Evolutionary conservation across 37 sponge, comb jelly and placozoan species (phyloP).

Genomic region (Halichondria panicea): DNA sequence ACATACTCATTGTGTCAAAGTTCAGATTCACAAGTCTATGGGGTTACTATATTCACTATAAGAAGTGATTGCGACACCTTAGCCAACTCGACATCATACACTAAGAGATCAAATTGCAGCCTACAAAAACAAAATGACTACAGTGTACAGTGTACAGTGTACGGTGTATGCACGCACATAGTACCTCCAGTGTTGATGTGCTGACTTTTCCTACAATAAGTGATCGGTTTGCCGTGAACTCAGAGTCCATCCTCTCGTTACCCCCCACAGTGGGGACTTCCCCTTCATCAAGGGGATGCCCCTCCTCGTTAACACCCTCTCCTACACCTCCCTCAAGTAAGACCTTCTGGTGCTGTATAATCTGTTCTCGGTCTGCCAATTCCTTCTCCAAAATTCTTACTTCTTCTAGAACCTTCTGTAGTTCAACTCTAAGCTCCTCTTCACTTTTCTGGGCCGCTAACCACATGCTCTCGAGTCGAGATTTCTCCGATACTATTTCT

Average conservation of each 20-base stretch:
- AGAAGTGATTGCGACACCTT: no score
- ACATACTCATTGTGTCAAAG: no score
- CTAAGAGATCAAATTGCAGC: no score
- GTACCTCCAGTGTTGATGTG: background rate
- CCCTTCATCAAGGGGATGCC: background rate
- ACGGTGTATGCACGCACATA: no score
- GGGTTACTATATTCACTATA: no score
- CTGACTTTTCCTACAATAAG: conserved; percentile 20
- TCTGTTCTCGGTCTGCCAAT: background rate
- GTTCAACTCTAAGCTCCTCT: background rate
- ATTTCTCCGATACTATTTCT: conserved; percentile 1
- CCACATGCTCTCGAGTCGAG: conserved; percentile 13
- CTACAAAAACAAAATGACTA: no score
- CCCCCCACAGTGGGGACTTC: background rate
- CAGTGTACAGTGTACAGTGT: no score
- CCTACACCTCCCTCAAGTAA: background rate
- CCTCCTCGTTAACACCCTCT: background rate
- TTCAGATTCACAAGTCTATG: no score
- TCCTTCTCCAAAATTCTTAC: background rate
- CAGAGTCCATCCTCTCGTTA: background rate
- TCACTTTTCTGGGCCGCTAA: conserved; percentile 14
- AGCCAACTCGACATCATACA: no score
- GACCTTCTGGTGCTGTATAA: background rate
- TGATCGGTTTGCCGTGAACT: conserved; percentile 35
- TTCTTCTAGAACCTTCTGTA: background rate